Base-by-base conservation (phyloP, 92 coral and sea anemone species). In the Ricordea florida region DNA sequence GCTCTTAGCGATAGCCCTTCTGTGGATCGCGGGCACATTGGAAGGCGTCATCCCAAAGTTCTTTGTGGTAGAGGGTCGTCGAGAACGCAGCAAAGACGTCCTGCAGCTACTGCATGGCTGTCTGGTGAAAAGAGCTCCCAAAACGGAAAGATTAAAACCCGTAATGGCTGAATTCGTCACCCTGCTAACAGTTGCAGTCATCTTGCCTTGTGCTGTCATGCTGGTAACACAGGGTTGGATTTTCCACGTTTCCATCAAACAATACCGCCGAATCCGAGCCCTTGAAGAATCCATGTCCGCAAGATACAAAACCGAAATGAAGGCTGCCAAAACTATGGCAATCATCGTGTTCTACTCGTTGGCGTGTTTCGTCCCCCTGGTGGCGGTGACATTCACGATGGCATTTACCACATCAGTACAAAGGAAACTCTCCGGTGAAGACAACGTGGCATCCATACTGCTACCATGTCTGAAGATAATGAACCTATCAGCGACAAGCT, bases 261-360 rank as follows among this genome's bases (percentile, higher is more conserved):
- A 69, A 38, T 27, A 52, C 55, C 18, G 20, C 10, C 51, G 64
- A 7, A 69, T 69, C 38, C 59, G 76, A n/a, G 32, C 16, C 3
- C 9, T 69, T 26, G 64, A 69, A 13, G 76, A 69, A 38, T 37
- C 64, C 64, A 20, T 69, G 51, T 28, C 52, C 27, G 37, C 16
- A 36, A 36, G 47, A 28, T 64, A 64, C 28, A 28, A 27, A 10
- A 69, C 38, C 28, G 76, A 69, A 53, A 38, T 69, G 52, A 62
- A 64, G 51, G 77, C 77, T 41, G 77, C 77, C 52, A 69, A 52
- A 18, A 69, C 77, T 2, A 64, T 55, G 2, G 41, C 77, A 7
- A 18, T 53, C 36, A 40, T 26, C 21, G 65, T 69, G 41, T 52
- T 69, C 40, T 69, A 62, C n/a, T 38, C 77, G 4, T 38, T 69